Percentiles rank a stretch among this genome's conserved stretches.
These are phyloP conservation scores for Cepaea hortensis DNA, from an alignment of 2,888 invertebrate species.

Conservation along the genomic window DNA sequence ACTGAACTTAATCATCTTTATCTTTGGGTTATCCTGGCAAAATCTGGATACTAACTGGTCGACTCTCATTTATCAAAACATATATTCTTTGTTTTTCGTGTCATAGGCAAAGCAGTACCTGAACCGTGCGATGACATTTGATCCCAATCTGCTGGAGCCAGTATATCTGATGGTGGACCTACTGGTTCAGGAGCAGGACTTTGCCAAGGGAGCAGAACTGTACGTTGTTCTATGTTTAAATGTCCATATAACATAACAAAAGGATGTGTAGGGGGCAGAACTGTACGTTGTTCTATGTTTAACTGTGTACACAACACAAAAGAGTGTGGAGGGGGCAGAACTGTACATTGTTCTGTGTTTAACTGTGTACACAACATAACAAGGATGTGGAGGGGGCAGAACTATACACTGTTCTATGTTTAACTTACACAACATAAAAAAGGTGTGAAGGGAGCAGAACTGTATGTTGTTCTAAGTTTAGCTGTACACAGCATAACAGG, in stretches of 20 bases:
- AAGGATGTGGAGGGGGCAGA: conserved; percentile 80
- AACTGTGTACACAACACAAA: too few species aligned
- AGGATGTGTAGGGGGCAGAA: conserved; percentile 79
- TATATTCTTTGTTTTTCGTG: neutral
- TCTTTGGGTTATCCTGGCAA: neutral
- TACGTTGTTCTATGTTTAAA: conserved; percentile 58
- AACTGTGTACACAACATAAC: too few species aligned
- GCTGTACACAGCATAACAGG: too few species aligned
- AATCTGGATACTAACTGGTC: neutral
- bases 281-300: conserved; percentile 74
- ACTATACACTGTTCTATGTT: conserved; percentile 74
- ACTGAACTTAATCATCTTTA: too few species aligned
- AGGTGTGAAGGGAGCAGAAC: conserved; percentile 78
- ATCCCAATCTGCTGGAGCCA: conserved; percentile 85
- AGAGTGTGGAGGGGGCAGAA: conserved; percentile 79
- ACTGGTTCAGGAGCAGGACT: conserved; percentile 79
- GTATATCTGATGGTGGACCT: conserved; percentile 85
- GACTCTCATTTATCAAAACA: neutral
- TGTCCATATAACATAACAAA: too few species aligned
- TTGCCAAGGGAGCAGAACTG: conserved; percentile 83
- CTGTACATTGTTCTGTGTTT: conserved; percentile 74
- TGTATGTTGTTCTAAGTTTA: conserved; percentile 74
- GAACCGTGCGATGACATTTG: conserved; percentile 84
- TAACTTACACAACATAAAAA: too few species aligned
- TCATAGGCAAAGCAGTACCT: conserved; percentile 82